These are phyloP conservation scores for Agrotis ipsilon DNA, from an alignment of 2,888 invertebrate genomes.

Conservation along the genomic window DNA sequence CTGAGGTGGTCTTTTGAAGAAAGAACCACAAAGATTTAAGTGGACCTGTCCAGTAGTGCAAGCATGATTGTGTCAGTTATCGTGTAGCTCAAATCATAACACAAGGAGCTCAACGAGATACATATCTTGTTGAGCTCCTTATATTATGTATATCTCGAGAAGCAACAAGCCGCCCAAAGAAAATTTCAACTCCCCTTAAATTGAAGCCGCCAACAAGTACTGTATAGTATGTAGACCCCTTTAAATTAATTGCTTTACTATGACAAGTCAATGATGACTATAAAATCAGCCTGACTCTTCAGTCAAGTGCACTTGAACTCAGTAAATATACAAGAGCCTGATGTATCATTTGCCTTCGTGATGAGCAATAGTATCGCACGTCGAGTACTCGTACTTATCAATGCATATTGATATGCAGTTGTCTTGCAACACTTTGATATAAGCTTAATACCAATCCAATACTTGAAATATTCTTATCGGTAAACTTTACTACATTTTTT, in stretches of 20 bases:
- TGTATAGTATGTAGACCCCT: too few relatives aligned
- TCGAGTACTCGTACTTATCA: slow-evolving; percentile 33
- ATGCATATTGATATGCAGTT: slow-evolving; percentile 2
- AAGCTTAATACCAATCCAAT: slow-evolving; percentile 12
- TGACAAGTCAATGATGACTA: neutral
- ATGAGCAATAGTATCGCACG: slow-evolving; percentile 36
- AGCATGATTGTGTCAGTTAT: too few relatives aligned
- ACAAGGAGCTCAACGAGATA: too few relatives aligned
- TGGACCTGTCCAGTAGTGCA: too few relatives aligned
- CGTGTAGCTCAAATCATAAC: too few relatives aligned
- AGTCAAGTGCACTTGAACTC: neutral
- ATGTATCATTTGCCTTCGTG: slow-evolving; percentile 6
- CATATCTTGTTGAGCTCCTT: too few relatives aligned
- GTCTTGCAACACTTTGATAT: slow-evolving; percentile 36
- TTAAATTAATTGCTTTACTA: slow-evolving; percentile 1
- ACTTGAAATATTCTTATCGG: slow-evolving; percentile 36
- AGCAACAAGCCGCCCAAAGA: too few relatives aligned
- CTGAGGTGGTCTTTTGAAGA: too few relatives aligned
- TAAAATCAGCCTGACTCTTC: neutral
- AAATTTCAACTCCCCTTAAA: too few relatives aligned
- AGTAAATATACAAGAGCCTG: neutral
- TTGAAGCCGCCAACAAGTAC: too few relatives aligned
- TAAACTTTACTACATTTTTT: slow-evolving; percentile 24
- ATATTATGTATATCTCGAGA: too few relatives aligned
- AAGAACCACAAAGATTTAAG: too few relatives aligned